Evolutionary conservation across 2,797 vertebrate genomes (phyloP).

Genomic region (Sandelia bainsii): DNA sequence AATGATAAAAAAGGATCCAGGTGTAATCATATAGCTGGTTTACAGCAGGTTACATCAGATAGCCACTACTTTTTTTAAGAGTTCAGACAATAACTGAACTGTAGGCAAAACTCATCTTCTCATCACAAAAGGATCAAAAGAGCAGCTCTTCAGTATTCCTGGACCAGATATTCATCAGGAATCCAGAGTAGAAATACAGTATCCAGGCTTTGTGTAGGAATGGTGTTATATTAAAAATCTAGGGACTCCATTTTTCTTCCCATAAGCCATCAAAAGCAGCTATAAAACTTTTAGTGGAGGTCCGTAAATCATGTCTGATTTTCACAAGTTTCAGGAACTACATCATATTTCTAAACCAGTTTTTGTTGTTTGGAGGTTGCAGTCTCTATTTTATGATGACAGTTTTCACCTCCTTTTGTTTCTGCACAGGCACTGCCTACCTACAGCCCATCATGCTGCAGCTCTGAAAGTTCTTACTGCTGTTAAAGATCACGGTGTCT

Average conservation of each 20-base stretch:
- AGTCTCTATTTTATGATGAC: slow-evolving; percentile 34
- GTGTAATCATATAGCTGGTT: slow-evolving; percentile 4
- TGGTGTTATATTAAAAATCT: slow-evolving; percentile 8
- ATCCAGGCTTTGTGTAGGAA: neutral
- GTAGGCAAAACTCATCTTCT: slow-evolving; percentile 16
- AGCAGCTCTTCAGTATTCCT: slow-evolving; percentile 17
- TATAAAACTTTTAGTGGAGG: neutral
- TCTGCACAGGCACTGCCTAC: slow-evolving; percentile 8
- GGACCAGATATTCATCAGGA: slow-evolving; percentile 19
- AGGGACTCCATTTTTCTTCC: slow-evolving; percentile 4
- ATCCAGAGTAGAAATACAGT: slow-evolving; percentile 8
- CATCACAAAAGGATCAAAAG: slow-evolving; percentile 42
- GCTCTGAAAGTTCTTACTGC: slow-evolving; percentile 16
- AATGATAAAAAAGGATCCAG: neutral
- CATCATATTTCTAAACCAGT: slow-evolving; percentile 15
- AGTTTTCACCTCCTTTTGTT: slow-evolving; percentile 40
- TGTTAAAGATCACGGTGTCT: neutral
- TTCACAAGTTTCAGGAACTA: slow-evolving; percentile 8
- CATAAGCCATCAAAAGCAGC: slow-evolving; percentile 16
- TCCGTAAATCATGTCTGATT: slow-evolving; percentile 23
- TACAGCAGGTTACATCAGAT: slow-evolving; percentile 51
- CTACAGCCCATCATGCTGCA: slow-evolving; percentile 11
- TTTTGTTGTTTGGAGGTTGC: slow-evolving; percentile 37
- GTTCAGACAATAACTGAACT: slow-evolving; percentile 31
- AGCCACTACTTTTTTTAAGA: slow-evolving; percentile 1